These are phyloP conservation scores for Eudemis profundana DNA, from an alignment of 2,888 invertebrate genomes.

Conservation along the genomic window DNA sequence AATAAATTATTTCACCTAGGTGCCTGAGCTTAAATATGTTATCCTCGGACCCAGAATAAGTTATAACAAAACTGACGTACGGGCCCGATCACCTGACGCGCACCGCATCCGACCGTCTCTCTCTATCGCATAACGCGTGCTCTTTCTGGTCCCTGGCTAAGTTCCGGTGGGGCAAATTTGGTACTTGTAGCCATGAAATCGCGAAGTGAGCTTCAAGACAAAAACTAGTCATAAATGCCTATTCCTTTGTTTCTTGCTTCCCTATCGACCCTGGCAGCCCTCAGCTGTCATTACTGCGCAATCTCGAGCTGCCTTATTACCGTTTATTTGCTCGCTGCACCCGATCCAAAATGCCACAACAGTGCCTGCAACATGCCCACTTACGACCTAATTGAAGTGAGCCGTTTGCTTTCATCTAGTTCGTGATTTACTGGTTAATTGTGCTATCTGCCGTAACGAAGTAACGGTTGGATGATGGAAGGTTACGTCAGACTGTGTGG, in stretches of 20 bases:
- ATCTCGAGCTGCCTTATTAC: slow-evolving; percentile 47
- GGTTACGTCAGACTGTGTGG: slow-evolving; percentile 11
- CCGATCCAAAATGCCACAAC: slow-evolving; percentile 2
- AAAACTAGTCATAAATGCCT: no score
- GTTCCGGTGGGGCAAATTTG: no score
- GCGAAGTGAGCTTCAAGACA: no score
- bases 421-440: slow-evolving; percentile 66
- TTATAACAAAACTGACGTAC: no score
- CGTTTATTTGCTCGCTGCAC: slow-evolving; percentile 51
- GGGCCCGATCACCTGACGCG: no score
- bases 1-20: no score
- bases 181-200: no score
- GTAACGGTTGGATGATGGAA: slow-evolving; percentile 24
- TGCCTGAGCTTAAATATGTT: no score
- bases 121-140: no score
- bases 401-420: slow-evolving; percentile 46
- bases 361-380: neutral
- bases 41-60: no score
- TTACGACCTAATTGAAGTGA: neutral
- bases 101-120: no score
- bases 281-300: slow-evolving; percentile 37
- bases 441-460: slow-evolving; percentile 48
- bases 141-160: no score
- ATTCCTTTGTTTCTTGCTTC: slow-evolving; percentile 2
- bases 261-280: slow-evolving; percentile 14